Conservation (phyloP, 2,888 invertebrate species). For the Hirtodrosophila confusa region DNA sequence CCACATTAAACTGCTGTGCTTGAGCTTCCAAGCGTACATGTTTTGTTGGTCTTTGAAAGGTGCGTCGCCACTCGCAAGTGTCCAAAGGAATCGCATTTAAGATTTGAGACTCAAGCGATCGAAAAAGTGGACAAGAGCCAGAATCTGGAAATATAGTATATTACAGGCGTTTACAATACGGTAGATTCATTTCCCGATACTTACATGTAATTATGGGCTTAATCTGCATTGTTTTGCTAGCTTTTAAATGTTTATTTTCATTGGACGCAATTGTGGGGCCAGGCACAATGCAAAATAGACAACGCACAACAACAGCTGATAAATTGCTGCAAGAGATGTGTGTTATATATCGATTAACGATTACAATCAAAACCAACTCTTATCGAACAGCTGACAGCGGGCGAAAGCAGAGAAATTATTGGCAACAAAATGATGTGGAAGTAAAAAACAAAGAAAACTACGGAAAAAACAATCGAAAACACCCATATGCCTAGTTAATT, state of each 20-base stretch:
- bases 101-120: conserved; percentile 91
- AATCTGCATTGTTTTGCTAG: conserved; percentile 73
- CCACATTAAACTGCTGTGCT: conserved; percentile 91
- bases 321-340: not conserved
- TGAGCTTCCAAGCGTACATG: conserved; percentile 92
- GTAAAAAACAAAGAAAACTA: conserved; percentile 8
- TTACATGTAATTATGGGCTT: conserved; percentile 83
- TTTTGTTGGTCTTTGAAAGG: conserved; percentile 93
- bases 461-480: conserved; percentile 6
- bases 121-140: conserved; percentile 93
- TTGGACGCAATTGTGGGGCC: conserved; percentile 21
- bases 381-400: conserved; percentile 42
- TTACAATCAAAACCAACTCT: not conserved
- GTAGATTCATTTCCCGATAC: conserved; percentile 12
- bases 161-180: not conserved
- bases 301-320: conserved; percentile 49
- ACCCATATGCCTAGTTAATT: conserved; percentile 8
- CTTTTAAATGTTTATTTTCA: conserved; percentile 35
- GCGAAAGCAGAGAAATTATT: conserved; percentile 48
- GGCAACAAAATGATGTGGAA: conserved; percentile 33
- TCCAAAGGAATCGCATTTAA: conserved; percentile 93
- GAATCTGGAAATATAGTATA: conserved; percentile 86
- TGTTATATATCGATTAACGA: conserved; percentile 17
- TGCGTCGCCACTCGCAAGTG: conserved; percentile 95
- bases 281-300: conserved; percentile 26